A percentile compares a stretch with the other conserved stretches of the same genome.
Evolutionary conservation across 1,140 invertebrate species (phyloP).

Genomic region (Leptinotarsa lineolata): DNA sequence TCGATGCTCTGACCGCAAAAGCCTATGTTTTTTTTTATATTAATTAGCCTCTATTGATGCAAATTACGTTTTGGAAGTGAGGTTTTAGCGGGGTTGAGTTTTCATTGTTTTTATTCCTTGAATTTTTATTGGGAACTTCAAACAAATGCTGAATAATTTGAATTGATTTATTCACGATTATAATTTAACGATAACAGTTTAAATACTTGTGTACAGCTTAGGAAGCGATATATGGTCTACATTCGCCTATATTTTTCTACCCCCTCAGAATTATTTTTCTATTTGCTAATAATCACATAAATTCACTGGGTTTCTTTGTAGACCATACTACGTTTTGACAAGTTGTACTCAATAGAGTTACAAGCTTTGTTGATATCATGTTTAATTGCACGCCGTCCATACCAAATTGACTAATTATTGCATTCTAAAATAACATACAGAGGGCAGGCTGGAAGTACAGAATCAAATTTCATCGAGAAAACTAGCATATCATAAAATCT

Average conservation of each 20-base stretch:
- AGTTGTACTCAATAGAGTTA: not conserved
- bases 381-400: not conserved
- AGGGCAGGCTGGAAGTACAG: not conserved
- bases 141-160: not conserved
- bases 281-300: too few species aligned
- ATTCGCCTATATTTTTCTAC: too few species aligned
- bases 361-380: not conserved
- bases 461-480: not conserved
- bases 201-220: not conserved
- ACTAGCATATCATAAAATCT: too few species aligned
- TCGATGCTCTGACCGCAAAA: too few species aligned
- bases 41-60: too few species aligned
- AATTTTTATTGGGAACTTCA: too few species aligned
- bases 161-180: not conserved
- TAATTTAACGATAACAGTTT: not conserved
- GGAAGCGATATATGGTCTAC: not conserved
- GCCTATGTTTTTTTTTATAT: too few species aligned
- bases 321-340: not conserved
- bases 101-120: too few species aligned
- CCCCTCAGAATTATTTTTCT: too few species aligned
- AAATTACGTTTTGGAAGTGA: too few species aligned
- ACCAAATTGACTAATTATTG: conserved; percentile 12
- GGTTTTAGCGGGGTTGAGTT: too few species aligned
- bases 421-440: not conserved
- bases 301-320: not conserved